Conservation (phyloP, 2,797 vertebrate genomes). For the Pangasius macronema region DNA sequence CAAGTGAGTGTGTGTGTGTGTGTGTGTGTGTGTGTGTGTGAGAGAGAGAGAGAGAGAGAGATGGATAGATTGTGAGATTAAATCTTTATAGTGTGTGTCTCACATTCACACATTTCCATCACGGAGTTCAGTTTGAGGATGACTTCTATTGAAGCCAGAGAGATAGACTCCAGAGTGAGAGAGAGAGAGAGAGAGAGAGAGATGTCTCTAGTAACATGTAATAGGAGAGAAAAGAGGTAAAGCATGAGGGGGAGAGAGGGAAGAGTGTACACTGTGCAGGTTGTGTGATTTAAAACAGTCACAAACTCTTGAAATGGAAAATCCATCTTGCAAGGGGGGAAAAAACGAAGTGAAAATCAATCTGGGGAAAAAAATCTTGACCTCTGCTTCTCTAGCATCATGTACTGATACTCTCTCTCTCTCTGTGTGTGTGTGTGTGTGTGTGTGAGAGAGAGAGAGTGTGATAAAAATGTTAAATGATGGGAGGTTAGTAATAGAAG, state of each 20-base stretch:
- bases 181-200: not conserved
- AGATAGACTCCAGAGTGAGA: not conserved
- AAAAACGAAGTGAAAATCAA: constrained; percentile 54
- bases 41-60: not conserved
- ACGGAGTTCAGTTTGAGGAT: not conserved
- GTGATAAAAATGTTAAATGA: not conserved
- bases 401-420: constrained; percentile 41
- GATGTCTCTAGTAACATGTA: constrained; percentile 20
- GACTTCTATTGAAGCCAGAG: not conserved
- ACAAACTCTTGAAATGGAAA: constrained; percentile 62
- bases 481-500: not conserved
- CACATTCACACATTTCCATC: not conserved
- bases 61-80: not conserved
- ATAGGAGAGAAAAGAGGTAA: constrained; percentile 8
- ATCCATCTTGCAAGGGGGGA: constrained; percentile 42
- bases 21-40: too few species aligned
- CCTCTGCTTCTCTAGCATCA: constrained; percentile 40
- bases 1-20: too few species aligned
- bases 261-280: constrained; percentile 68
- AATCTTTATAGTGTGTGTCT: not conserved
- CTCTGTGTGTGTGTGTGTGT: not conserved
- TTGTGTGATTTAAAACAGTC: constrained; percentile 67
- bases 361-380: constrained; percentile 57
- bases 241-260: not conserved
- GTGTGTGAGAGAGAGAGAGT: not conserved